A percentile compares a stretch with the other conserved stretches of the same genome.
phyloP scores from a whole-genome alignment of 2,888 invertebrate genomes.

The Pristionchus exspectatus region DNA sequence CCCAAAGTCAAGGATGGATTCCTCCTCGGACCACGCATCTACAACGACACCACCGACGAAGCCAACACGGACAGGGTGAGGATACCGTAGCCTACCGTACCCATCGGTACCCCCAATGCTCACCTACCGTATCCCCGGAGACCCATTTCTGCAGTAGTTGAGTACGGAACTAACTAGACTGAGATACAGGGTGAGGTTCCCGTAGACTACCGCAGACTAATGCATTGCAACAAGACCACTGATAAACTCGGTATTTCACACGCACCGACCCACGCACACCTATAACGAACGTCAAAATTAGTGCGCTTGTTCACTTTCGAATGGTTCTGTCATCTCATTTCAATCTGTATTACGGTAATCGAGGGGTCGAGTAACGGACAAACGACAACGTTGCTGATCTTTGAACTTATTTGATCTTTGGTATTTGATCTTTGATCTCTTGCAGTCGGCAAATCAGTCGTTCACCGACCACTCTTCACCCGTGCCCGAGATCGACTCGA shows the following conservation, averaged over 20 bases:
- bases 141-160: no score
- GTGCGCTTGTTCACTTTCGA: neutral
- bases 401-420: neutral
- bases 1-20: neutral
- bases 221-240: no score
- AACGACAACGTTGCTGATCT: neutral
- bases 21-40: constrained; percentile 21
- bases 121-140: constrained; percentile 3
- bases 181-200: neutral
- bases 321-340: neutral
- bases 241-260: no score
- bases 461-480: neutral
- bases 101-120: neutral
- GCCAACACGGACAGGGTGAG: neutral
- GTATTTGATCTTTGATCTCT: neutral
- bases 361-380: neutral
- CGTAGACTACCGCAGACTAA: neutral
- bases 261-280: no score
- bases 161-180: no score
- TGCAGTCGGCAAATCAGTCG: neutral
- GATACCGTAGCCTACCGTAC: neutral
- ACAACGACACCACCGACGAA: neutral
- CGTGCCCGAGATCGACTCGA: neutral
- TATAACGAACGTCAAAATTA: neutral
- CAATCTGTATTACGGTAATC: neutral